Percentiles rank a stretch among this genome's conserved stretches.
Evolutionary conservation across 2,797 vertebrate genomes (phyloP).

Genomic region (Margarornis squamiger): DNA sequence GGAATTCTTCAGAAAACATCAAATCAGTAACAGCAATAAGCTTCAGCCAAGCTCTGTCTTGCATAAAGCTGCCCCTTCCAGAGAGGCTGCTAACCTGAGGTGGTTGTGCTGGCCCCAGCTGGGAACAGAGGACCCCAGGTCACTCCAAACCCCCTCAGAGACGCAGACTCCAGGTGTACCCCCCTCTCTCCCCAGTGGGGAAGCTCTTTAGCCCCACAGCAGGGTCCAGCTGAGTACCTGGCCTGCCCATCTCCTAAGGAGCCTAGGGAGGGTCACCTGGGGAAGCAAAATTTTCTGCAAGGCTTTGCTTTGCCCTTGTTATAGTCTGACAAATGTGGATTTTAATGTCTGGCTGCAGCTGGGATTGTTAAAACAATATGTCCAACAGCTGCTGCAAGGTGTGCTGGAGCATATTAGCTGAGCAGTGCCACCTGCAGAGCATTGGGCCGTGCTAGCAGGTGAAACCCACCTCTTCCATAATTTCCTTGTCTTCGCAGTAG

Average conservation of each 20-base stretch:
- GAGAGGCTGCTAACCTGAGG: not conserved
- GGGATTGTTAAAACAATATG: not conserved
- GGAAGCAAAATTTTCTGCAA: not conserved
- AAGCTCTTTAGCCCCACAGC: not conserved
- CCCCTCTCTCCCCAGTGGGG: not conserved
- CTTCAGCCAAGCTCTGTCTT: not conserved
- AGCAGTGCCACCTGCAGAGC: not conserved
- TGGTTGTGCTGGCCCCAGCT: not conserved
- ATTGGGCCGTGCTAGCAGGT: rapidly evolving
- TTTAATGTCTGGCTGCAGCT: not conserved
- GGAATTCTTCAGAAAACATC: not conserved
- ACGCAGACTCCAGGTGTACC: not conserved
- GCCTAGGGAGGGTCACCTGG: not conserved
- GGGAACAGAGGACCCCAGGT: not conserved
- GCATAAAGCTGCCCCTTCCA: not conserved
- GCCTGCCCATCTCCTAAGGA: not conserved
- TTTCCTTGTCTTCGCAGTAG: not conserved
- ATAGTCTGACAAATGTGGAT: not conserved
- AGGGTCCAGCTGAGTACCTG: not conserved
- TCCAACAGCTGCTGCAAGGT: not conserved
- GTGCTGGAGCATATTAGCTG: not conserved
- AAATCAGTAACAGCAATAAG: not conserved
- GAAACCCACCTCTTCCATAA: not conserved
- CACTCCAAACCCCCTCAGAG: not conserved
- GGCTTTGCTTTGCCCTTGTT: not conserved